Conservation (phyloP, 2,888 invertebrate species). For the Ochropacha duplaris region DNA sequence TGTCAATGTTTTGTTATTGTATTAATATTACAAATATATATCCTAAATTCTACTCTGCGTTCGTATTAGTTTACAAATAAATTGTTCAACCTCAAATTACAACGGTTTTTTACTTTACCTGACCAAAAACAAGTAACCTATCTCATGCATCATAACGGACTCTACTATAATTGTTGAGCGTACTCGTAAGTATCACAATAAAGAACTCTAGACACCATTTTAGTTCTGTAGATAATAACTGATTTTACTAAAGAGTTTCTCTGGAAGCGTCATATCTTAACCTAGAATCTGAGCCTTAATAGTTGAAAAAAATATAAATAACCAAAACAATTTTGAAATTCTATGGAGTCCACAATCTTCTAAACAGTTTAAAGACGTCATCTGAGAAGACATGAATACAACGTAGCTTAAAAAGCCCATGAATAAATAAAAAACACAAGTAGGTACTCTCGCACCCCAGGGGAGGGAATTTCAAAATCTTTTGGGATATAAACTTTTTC, state of each 20-base stretch:
- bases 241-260: too few relatives aligned
- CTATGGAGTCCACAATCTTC: background rate
- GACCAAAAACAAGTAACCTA: background rate
- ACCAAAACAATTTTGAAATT: background rate
- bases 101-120: constrained; percentile 14
- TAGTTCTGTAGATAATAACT: background rate
- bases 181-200: too few relatives aligned
- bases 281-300: too few relatives aligned
- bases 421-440: constrained; percentile 74
- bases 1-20: constrained; percentile 78
- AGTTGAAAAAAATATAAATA: background rate
- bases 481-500: constrained; percentile 73
- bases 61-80: constrained; percentile 80
- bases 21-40: constrained; percentile 79
- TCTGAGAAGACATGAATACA: constrained; percentile 42
- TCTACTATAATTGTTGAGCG: background rate
- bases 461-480: constrained; percentile 71
- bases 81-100: constrained; percentile 71
- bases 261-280: too few relatives aligned
- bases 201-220: background rate
- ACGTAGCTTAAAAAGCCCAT: constrained; percentile 57
- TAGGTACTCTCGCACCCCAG: constrained; percentile 45
- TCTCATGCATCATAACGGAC: background rate
- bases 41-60: constrained; percentile 81
- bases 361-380: constrained; percentile 6